Evolutionary conservation across 1,140 invertebrate genomes (phyloP), one percentile per base, ranked within the genome.

Genomic region (Drosophila tropicalis): DNA sequence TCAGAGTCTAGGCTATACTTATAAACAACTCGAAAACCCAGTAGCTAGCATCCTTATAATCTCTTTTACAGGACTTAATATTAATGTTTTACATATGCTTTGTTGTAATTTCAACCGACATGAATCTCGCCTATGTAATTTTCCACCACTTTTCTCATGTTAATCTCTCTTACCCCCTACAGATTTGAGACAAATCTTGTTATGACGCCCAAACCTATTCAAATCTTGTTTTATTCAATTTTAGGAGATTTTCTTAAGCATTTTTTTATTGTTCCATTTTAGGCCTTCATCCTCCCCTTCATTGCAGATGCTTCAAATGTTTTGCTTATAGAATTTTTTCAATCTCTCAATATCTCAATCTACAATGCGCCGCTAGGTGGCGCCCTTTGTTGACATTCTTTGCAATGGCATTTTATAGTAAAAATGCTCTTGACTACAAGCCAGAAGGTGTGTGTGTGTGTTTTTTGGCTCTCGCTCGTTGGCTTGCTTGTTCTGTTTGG

Each of bases 321-420:
- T 61, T 36, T 12, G 36, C 60, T 62, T 29, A 41, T 40, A 41
- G 19, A 40, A 41, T 41, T 51, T 63, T 51, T 44, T 51, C 22
- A 12, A 51, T 51, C 44, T 22, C 44, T 51, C 44, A 51, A 51
- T 51, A 51, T 51, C 44, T 51, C 44, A 51, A 51, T 51, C 44
- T 51, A 51, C 44, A 22, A 22, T 51, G 44, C 17, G 44, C 32
- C 56, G 56, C 56, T 36, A 58, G 56, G 34, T 58, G 56, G 56
- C 56, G 56, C 56, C 56, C 56, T 36, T 58, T 58, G 56, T 58
- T 58, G 56, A 58, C 56, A 58, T 57, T 57, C 55, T 57, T 32
- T 12, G 55, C 55, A 5, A 57, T 57, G 22, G 55, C 32, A 34
- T 61, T 61, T 61, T 61, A 61, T 61, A 36, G 34, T 61, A 17